phyloP scores from a whole-genome alignment of 1,140 invertebrate genomes.

The Drosophila burlai region DNA sequence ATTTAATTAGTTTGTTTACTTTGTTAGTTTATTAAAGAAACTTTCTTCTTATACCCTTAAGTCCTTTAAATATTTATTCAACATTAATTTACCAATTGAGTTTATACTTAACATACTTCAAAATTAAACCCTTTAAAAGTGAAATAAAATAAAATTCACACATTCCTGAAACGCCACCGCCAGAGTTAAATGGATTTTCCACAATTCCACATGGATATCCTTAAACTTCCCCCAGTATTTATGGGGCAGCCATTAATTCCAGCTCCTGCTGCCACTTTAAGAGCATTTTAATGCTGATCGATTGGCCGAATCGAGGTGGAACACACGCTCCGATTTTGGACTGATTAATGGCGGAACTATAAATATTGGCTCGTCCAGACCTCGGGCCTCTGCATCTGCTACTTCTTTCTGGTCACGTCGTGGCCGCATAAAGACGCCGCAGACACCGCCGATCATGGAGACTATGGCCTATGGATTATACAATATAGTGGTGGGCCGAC shows the following conservation, averaged over 20 bases:
- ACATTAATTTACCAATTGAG: neutral
- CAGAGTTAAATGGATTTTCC: neutral
- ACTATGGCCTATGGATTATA: constrained; percentile 15
- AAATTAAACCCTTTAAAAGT: neutral
- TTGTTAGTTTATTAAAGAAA: too few species aligned
- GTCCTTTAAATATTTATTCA: too few species aligned
- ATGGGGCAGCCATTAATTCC: constrained; percentile 32
- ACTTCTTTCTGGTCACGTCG: constrained; percentile 76
- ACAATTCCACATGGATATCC: constrained; percentile 22
- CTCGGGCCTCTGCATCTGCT: constrained; percentile 53
- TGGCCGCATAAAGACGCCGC: constrained; percentile 67
- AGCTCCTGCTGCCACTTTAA: constrained; percentile 26
- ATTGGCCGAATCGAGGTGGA: constrained; percentile 18
- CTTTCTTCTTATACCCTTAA: too few species aligned
- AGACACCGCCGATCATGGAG: constrained; percentile 46
- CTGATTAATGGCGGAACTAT: constrained; percentile 79
- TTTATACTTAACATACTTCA: too few species aligned
- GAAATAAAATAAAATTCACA: neutral
- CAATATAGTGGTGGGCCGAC: constrained; percentile 52
- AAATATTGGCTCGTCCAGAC: constrained; percentile 61
- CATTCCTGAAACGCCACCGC: neutral
- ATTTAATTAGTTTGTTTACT: too few species aligned
- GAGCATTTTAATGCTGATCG: constrained; percentile 33
- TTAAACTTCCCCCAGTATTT: constrained; percentile 39
- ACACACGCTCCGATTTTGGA: constrained; percentile 62